Percentiles rank a stretch among this genome's conserved stretches.
Evolutionary conservation across 2,113 vertebrate species (phyloP).

Genomic region (Takifugu bimaculatus): DNA sequence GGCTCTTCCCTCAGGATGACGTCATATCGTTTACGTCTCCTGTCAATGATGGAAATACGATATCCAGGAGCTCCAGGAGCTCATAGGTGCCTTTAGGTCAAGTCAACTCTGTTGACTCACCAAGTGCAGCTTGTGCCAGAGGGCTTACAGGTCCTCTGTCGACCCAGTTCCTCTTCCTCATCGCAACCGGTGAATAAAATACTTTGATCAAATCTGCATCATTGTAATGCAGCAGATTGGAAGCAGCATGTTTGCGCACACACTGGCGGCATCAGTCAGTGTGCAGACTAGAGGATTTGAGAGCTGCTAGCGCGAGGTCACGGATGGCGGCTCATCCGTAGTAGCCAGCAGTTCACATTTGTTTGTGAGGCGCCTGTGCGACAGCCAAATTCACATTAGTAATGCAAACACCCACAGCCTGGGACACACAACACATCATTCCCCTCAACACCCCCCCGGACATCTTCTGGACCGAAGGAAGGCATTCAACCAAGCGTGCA

Average conservation of each 20-base stretch:
- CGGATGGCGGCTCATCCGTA: conserved; percentile 8
- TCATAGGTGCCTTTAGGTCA: too few species aligned
- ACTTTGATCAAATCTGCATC: too few species aligned
- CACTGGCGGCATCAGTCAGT: not conserved
- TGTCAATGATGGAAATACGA: too few species aligned
- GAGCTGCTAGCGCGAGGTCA: conserved; percentile 8
- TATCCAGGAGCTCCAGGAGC: too few species aligned
- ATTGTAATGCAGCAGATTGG: too few species aligned
- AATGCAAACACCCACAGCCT: conserved; percentile 10
- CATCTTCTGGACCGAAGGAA: conserved; percentile 1
- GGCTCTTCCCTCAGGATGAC: too few species aligned
- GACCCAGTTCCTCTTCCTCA: too few species aligned
- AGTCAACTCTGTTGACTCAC: too few species aligned
- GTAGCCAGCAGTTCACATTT: conserved; percentile 28
- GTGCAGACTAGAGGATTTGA: not conserved
- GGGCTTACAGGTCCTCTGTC: too few species aligned
- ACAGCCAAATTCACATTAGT: conserved; percentile 10
- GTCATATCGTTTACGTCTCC: too few species aligned
- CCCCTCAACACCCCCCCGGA: not conserved
- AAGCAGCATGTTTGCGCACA: not conserved
- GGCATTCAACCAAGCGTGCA: conserved; percentile 9
- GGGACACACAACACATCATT: conserved; percentile 3
- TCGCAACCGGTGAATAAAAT: too few species aligned
- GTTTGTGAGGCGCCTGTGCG: conserved; percentile 4
- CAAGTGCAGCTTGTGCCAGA: too few species aligned